Conservation (phyloP, 2,113 vertebrate genomes). For the Lynx canadensis region DNA sequence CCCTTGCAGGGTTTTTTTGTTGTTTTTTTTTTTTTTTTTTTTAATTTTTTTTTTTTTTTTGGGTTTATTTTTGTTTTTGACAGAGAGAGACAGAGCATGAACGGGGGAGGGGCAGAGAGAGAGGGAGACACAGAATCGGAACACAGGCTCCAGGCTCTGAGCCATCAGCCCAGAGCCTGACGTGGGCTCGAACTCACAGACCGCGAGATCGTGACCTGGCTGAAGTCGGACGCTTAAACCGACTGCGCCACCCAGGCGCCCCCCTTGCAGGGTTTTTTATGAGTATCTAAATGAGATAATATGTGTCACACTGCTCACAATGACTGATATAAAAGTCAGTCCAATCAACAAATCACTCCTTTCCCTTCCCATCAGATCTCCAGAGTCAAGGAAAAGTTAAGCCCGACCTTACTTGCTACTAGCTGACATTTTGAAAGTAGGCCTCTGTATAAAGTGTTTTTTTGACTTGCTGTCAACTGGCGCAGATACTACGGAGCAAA, state of each 20-base stretch:
- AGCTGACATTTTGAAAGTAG: conserved; percentile 16
- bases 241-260: too few species aligned
- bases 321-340: neutral
- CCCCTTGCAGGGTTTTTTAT: neutral
- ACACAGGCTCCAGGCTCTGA: too few species aligned
- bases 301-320: neutral
- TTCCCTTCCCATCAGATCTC: conserved; percentile 7
- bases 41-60: too few species aligned
- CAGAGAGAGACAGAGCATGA: too few species aligned
- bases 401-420: neutral
- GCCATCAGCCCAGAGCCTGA: too few species aligned
- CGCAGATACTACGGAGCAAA: conserved; percentile 35
- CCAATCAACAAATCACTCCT: neutral
- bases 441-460: conserved; percentile 37
- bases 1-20: neutral
- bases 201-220: too few species aligned
- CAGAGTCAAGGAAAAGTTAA: conserved; percentile 1
- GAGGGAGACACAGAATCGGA: too few species aligned
- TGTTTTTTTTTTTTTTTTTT: too few species aligned
- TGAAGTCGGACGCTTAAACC: too few species aligned
- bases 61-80: too few species aligned
- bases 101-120: too few species aligned
- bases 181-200: too few species aligned
- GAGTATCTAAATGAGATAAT: neutral
- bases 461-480: conserved; percentile 23